A percentile compares a stretch with the other conserved stretches of the same genome.
Conservation (phyloP, 30 jellyfish, hydroid and myxozoan genomes). For the Turritopsis rubra region DNA sequence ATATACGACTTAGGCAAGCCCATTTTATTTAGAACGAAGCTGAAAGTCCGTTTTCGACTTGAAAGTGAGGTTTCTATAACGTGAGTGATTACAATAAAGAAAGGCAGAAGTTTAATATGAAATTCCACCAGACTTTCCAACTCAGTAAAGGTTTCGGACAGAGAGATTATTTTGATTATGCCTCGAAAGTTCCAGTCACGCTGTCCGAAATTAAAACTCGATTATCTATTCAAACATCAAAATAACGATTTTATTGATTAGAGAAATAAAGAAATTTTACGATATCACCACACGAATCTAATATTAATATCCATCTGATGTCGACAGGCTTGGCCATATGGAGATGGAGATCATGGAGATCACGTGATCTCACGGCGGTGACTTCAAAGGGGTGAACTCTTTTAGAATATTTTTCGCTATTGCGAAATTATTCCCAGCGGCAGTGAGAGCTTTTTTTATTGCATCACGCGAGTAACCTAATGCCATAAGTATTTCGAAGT, state of each 20-base stretch:
- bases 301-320: too few relatives aligned
- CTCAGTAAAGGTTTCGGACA: too few relatives aligned
- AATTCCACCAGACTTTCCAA: too few relatives aligned
- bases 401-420: slow-evolving; percentile 76
- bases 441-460: slow-evolving; percentile 61
- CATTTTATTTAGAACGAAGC: too few relatives aligned
- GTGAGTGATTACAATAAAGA: too few relatives aligned
- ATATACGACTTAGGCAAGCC: too few relatives aligned
- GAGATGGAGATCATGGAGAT: too few relatives aligned
- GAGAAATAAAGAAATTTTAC: background rate
- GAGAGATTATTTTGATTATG: too few relatives aligned
- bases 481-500: slow-evolving; percentile 59
- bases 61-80: too few relatives aligned
- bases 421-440: slow-evolving; percentile 73
- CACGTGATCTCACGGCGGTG: background rate
- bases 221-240: background rate
- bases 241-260: background rate
- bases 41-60: too few relatives aligned
- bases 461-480: slow-evolving; percentile 89
- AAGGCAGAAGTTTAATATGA: too few relatives aligned
- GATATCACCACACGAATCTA: background rate
- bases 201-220: background rate
- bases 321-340: too few relatives aligned
- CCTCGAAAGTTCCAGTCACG: background rate
- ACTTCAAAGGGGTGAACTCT: slow-evolving; percentile 64